These are phyloP conservation scores for Loripinus fragilis DNA, from an alignment of 2,888 invertebrate species.

Conservation along the genomic window DNA sequence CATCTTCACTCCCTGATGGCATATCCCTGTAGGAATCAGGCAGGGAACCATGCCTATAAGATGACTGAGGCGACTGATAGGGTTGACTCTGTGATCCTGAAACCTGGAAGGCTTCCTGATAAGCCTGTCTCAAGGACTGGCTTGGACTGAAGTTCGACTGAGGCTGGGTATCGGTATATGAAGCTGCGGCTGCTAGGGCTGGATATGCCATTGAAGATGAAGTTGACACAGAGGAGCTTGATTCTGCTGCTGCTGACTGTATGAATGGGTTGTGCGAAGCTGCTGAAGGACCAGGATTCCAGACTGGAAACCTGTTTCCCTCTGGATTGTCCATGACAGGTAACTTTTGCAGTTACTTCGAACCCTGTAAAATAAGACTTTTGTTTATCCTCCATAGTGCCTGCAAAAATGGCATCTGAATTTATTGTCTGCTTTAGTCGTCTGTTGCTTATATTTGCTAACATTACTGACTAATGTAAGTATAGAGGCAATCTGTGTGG, in stretches of 20 bases:
- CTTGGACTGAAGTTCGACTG: slow-evolving; percentile 2
- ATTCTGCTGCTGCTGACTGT: slow-evolving; percentile 25
- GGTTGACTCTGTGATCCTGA: slow-evolving; percentile 23
- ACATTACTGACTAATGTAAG: too few relatives aligned
- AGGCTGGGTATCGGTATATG: slow-evolving; percentile 26
- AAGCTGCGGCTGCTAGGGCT: slow-evolving; percentile 22
- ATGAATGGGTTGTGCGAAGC: not conserved
- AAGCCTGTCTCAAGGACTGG: not conserved
- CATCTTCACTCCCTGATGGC: slow-evolving; percentile 63
- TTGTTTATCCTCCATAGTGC: too few relatives aligned
- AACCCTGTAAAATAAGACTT: not conserved
- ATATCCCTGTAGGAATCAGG: slow-evolving; percentile 62
- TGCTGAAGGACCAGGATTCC: slow-evolving; percentile 15
- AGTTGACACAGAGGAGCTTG: slow-evolving; percentile 31
- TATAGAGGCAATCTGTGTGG: too few relatives aligned
- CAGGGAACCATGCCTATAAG: slow-evolving; percentile 66
- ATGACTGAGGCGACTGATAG: slow-evolving; percentile 72
- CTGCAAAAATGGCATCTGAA: too few relatives aligned
- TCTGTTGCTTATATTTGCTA: too few relatives aligned
- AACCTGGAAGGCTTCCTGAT: not conserved
- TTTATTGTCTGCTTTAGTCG: too few relatives aligned
- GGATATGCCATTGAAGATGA: slow-evolving; percentile 4
- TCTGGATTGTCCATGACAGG: slow-evolving; percentile 16
- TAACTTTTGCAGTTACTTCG: not conserved
- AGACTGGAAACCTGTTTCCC: slow-evolving; percentile 22